Percentiles rank a stretch among this genome's conserved stretches.
Evolutionary conservation across 2,888 invertebrate species (phyloP).

Genomic region (Stegophylla sp.): DNA sequence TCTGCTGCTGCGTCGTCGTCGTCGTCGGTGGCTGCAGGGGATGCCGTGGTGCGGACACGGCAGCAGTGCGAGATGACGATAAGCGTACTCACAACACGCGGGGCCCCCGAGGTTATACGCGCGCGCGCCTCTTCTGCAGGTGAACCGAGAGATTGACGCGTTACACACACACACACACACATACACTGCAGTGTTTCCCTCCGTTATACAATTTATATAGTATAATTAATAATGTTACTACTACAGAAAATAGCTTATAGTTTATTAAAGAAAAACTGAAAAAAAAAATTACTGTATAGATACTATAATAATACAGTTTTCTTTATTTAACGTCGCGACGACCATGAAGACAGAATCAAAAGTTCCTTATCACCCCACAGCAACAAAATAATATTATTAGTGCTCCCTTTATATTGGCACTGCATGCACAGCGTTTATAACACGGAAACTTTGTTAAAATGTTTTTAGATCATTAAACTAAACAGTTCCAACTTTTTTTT

Average conservation of each 20-base stretch:
- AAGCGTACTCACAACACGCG: background rate
- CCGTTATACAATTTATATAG: slow-evolving; percentile 11
- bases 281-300: background rate
- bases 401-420: too few species aligned
- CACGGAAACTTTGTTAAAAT: too few species aligned
- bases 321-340: background rate
- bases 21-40: background rate
- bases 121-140: background rate
- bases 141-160: slow-evolving; percentile 11
- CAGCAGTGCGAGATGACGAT: background rate
- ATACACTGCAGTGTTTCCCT: slow-evolving; percentile 5
- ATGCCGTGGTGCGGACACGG: background rate
- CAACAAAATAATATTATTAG: too few species aligned
- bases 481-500: too few species aligned
- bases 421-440: too few species aligned
- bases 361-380: slow-evolving; percentile 34
- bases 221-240: slow-evolving; percentile 7
- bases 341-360: slow-evolving; percentile 4
- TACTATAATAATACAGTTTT: background rate
- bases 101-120: slow-evolving; percentile 21
- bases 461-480: too few species aligned
- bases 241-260: slow-evolving; percentile 20
- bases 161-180: background rate
- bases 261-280: slow-evolving; percentile 3
- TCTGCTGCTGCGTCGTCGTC: background rate